Evolutionary conservation across 2,113 vertebrate species (phyloP).

Genomic region (Trematocara zebra): DNA sequence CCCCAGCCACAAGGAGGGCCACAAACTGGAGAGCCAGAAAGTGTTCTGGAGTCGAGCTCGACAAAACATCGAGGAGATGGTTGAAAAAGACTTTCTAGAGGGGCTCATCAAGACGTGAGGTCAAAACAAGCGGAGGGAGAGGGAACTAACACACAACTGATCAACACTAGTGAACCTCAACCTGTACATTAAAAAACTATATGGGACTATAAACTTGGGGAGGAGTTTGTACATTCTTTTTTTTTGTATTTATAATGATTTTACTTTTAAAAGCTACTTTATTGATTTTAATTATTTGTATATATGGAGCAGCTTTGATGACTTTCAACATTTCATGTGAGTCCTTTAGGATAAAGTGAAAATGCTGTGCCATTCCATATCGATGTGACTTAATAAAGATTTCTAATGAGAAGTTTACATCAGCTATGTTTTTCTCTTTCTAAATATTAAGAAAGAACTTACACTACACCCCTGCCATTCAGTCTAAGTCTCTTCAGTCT

Average conservation of each 20-base stretch:
- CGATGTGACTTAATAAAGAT: conserved; percentile 70
- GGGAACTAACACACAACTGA: conserved; percentile 16
- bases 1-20: conserved; percentile 79
- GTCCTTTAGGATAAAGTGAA: conserved; percentile 75
- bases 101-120: conserved; percentile 90
- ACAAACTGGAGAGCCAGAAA: conserved; percentile 92
- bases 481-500: neutral
- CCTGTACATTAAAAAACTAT: conserved; percentile 45
- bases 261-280: conserved; percentile 76
- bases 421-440: neutral
- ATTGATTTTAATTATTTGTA: conserved; percentile 96
- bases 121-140: neutral
- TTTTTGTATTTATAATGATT: conserved; percentile 76
- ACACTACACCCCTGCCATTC: neutral
- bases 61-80: conserved; percentile 97
- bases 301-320: conserved; percentile 82
- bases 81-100: conserved; percentile 98
- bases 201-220: conserved; percentile 14
- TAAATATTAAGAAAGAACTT: neutral
- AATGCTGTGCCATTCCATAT: conserved; percentile 75
- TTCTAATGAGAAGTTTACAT: conserved; percentile 34
- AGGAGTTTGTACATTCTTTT: conserved; percentile 75
- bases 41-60: conserved; percentile 89
- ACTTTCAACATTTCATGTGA: conserved; percentile 79
- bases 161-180: conserved; percentile 69